Conservation (phyloP, 2,113 vertebrate species). For the Tichodroma muraria region DNA sequence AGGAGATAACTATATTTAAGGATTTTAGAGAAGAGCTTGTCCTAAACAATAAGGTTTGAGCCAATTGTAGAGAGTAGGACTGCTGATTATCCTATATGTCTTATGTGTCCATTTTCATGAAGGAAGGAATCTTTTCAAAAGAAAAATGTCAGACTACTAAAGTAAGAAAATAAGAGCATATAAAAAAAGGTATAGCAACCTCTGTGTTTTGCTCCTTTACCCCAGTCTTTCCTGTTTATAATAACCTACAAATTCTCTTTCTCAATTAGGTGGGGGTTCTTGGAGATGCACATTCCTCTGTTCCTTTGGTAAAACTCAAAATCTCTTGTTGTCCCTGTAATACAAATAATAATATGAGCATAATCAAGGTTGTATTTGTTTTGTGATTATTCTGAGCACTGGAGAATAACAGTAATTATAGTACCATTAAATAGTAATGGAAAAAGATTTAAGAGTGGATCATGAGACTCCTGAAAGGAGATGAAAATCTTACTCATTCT, state of each 20-base stretch:
- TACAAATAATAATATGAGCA: slow-evolving; percentile 14
- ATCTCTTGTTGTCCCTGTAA: slow-evolving; percentile 7
- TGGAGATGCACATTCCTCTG: background rate
- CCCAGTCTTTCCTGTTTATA: background rate
- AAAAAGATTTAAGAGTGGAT: slow-evolving; percentile 22
- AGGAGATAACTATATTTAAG: background rate
- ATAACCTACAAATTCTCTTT: background rate
- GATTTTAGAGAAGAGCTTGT: background rate
- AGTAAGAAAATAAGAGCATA: background rate
- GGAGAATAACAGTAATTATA: slow-evolving; percentile 41
- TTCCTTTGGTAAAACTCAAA: background rate
- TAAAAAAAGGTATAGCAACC: background rate
- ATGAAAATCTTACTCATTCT: background rate
- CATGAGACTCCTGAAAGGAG: background rate
- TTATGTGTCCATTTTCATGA: background rate
- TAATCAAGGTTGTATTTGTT: slow-evolving; percentile 44
- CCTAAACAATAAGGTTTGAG: background rate
- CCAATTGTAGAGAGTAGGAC: background rate
- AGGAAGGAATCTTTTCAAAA: background rate
- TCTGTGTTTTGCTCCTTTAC: background rate
- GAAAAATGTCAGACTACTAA: background rate
- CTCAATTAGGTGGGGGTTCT: background rate
- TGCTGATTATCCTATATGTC: background rate
- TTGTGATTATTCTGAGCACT: slow-evolving; percentile 19
- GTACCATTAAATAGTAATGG: slow-evolving; percentile 30